Percentiles rank a stretch among this genome's conserved stretches.
These are phyloP conservation scores for Acronicta leporina DNA, from an alignment of 2,888 invertebrate species.

Conservation along the genomic window DNA sequence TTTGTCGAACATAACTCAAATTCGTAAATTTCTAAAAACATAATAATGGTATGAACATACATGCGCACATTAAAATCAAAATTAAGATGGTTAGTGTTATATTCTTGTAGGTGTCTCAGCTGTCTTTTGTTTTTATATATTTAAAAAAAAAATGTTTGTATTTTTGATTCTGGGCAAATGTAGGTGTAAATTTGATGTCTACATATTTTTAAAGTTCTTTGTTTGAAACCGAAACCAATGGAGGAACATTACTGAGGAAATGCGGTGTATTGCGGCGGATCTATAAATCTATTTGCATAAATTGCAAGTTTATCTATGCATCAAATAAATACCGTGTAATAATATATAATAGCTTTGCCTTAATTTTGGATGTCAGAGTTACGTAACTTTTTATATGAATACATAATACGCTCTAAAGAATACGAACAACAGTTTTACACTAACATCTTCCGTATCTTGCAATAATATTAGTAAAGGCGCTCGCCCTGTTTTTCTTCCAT, in stretches of 20 bases:
- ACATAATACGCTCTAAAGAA: neutral
- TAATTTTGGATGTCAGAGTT: constrained; percentile 9
- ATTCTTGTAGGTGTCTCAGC: too few species aligned
- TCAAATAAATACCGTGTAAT: constrained; percentile 8
- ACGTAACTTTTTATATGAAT: constrained; percentile 8
- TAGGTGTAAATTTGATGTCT: too few species aligned
- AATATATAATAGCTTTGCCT: constrained; percentile 20
- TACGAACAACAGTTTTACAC: constrained; percentile 11
- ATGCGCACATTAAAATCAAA: too few species aligned
- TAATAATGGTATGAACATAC: too few species aligned
- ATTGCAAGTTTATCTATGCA: neutral
- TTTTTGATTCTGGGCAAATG: too few species aligned
- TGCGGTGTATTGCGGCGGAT: neutral
- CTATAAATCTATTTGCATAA: neutral
- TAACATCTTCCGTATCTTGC: constrained; percentile 9
- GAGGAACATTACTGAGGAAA: neutral
- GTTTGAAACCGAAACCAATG: neutral
- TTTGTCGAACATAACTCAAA: too few species aligned
- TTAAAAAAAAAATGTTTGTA: too few species aligned
- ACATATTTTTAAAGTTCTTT: too few species aligned
- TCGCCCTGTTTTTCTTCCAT: neutral
- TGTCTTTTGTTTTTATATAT: too few species aligned
- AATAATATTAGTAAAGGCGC: constrained; percentile 1
- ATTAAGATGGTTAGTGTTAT: too few species aligned
- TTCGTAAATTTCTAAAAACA: too few species aligned